Base-by-base conservation (phyloP, 2,797 vertebrate genomes). In the Neosilurus mollespiculum region DNA sequence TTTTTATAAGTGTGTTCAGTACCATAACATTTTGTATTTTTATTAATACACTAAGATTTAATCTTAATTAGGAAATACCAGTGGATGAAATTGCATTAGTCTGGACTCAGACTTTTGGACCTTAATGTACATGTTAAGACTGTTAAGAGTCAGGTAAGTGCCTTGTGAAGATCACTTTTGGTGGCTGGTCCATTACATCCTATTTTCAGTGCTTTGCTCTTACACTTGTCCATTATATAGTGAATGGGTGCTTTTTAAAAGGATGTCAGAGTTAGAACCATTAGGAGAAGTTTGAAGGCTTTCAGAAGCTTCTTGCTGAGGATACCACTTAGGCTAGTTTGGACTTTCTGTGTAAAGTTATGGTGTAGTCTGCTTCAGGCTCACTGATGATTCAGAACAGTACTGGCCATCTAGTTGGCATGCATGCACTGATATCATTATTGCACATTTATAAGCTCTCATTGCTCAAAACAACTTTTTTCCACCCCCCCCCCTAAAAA, bases 101-200 rank as follows among this genome's bases (percentile, higher is more conserved):
- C n/a, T 73, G 53, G 8, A 16, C 37, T 51, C 15, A 64, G 76
- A 78, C 75, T 18, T 64, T 62, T 77, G 59, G 22, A 64, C 15
- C n/a, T 65, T 64, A 64, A 18, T 20, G 54, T 18, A 53, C n/a
- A 70, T 77, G 53, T 70, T 80, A 75, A 64, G 71, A 64, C 53
- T 87, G 72, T 75, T 30, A 71, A 86, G 69, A 65, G 78, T 80
- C 81, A 81, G 81, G 77, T 79, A 85, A 86, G 70, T 85, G 79
- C 86, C 26, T 78, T 83, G 43, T 85, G 76, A 84, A 82, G 71
- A 58, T 83, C 58, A 81, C 64, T 83, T 84, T 76, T 83, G 65
- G 85, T 72, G 76, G 81, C 69, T 80, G 83, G 84, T 85, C 86
- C 80, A 86, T 88, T 82, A 83, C 65, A 87, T 43, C 62, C 78